Percentiles rank a stretch among this genome's conserved stretches.
phyloP scores from a whole-genome alignment of 2,797 vertebrate genomes.

The Hippoglossus hippoglossus region DNA sequence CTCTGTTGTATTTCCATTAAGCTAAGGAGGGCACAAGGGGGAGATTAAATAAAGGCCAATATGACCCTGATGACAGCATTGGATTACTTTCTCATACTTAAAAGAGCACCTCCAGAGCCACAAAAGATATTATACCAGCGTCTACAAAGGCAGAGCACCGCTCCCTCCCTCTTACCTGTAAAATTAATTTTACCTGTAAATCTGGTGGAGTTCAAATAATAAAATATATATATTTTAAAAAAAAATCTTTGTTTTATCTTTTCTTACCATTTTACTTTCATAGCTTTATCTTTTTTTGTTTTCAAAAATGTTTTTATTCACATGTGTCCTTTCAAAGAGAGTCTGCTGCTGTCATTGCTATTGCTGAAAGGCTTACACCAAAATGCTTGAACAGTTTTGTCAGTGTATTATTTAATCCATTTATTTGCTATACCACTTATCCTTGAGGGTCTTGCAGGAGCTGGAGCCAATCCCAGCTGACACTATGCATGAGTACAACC shows the following conservation, averaged over 20 bases:
- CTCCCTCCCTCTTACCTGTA: too few species aligned
- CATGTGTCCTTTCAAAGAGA: too few species aligned
- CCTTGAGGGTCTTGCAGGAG: neutral
- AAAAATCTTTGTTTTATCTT: too few species aligned
- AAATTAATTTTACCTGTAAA: too few species aligned
- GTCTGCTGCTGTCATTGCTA: neutral
- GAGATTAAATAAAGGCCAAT: neutral
- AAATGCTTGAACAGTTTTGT: neutral
- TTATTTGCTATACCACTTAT: neutral
- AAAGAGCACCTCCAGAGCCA: neutral
- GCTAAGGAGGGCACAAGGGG: neutral
- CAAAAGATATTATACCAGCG: neutral
- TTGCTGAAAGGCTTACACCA: neutral
- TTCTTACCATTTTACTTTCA: neutral
- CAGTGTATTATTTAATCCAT: neutral
- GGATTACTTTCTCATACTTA: neutral
- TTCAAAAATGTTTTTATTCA: neutral
- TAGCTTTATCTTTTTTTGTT: neutral
- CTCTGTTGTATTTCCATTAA: neutral
- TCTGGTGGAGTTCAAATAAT: too few species aligned
- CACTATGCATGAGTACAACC: neutral
- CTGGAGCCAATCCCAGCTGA: neutral
- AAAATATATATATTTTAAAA: too few species aligned
- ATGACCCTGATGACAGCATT: neutral
- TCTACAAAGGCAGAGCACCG: too few species aligned